Conservation (phyloP, 1,140 invertebrate species). For the Parasteatoda tepidariorum region DNA sequence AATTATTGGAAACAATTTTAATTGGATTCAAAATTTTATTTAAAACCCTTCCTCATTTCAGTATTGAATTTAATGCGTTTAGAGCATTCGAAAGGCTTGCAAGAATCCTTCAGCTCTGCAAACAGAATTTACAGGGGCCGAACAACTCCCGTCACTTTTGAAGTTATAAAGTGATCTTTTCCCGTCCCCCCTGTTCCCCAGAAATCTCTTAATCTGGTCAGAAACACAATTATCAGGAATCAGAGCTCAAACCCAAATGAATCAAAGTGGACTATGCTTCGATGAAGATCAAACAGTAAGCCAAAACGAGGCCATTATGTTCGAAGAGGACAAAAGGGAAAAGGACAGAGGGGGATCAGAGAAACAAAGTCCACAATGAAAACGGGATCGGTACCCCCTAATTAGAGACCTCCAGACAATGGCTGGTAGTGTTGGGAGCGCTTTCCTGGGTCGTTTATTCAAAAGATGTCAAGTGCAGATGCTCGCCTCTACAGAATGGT, state of each 20-base stretch:
- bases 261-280: background rate
- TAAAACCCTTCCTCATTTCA: too few species aligned
- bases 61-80: too few species aligned
- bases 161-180: too few species aligned
- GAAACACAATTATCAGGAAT: background rate
- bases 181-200: too few species aligned
- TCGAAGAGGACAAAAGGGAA: slow-evolving; percentile 1
- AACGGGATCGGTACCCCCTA: background rate
- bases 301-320: slow-evolving; percentile 19
- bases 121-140: too few species aligned
- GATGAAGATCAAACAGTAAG: slow-evolving; percentile 13
- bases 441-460: slow-evolving; percentile 6
- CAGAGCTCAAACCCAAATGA: background rate
- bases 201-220: slow-evolving; percentile 19
- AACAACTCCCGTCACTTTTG: too few species aligned
- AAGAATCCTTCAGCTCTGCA: too few species aligned
- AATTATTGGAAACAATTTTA: too few species aligned
- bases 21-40: too few species aligned
- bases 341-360: background rate
- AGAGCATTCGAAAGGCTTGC: too few species aligned
- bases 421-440: background rate
- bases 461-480: slow-evolving; percentile 5
- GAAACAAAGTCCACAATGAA: slow-evolving; percentile 35
- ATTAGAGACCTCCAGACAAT: slow-evolving; percentile 23
- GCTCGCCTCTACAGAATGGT: background rate